phyloP scores from a whole-genome alignment of 2,888 invertebrate genomes.

The Xanthorhoe spadicearia region DNA sequence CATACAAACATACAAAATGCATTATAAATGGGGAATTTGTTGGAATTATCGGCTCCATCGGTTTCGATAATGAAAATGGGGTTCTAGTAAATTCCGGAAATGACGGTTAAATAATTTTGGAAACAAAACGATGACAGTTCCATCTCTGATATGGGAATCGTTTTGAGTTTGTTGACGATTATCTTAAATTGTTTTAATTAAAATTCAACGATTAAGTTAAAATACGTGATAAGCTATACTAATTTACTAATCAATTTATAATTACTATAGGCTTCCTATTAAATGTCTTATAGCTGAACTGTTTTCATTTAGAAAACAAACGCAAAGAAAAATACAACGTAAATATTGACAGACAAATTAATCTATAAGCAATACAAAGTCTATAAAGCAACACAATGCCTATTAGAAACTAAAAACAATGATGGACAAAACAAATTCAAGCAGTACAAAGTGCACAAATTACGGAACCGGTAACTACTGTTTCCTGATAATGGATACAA shows the following conservation, averaged over 20 bases:
- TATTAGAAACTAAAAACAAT: neutral
- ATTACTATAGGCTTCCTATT: neutral
- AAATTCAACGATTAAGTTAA: slow-evolving; percentile 9
- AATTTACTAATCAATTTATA: neutral
- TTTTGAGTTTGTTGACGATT: slow-evolving; percentile 15
- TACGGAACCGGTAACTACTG: neutral
- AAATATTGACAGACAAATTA: no score
- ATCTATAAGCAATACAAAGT: no score
- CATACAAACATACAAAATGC: slow-evolving; percentile 32
- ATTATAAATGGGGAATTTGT: slow-evolving; percentile 37
- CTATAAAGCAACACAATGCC: neutral
- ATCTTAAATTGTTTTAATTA: slow-evolving; percentile 17
- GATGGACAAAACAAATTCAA: neutral
- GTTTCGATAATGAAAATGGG: slow-evolving; percentile 33
- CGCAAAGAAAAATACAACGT: no score
- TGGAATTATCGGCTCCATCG: slow-evolving; percentile 28
- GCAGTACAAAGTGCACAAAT: neutral
- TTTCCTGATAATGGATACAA: slow-evolving; percentile 6
- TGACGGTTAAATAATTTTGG: slow-evolving; percentile 28
- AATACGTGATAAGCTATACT: neutral
- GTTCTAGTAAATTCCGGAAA: slow-evolving; percentile 28
- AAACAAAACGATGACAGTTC: slow-evolving; percentile 18
- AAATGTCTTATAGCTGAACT: no score
- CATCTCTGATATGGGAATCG: slow-evolving; percentile 27
- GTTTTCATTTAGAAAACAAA: no score